Conservation (phyloP, 2,113 vertebrate species). For the Epinephelus moara region DNA sequence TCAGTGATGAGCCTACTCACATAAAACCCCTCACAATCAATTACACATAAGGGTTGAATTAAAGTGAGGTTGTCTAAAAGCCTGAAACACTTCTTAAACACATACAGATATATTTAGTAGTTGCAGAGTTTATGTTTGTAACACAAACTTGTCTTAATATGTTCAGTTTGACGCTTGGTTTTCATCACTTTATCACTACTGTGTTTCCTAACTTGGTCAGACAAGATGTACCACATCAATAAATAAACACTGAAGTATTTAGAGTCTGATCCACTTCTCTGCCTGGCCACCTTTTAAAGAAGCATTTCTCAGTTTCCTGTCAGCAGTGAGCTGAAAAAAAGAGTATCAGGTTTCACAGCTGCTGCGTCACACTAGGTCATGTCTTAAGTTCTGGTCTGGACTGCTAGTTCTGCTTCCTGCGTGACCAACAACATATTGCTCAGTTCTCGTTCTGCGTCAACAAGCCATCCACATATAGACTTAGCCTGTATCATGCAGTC, state of each 20-base stretch:
- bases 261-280: background rate
- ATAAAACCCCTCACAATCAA: slow-evolving; percentile 4
- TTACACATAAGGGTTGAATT: slow-evolving; percentile 18
- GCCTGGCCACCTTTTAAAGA: background rate
- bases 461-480: background rate
- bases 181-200: background rate
- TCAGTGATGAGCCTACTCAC: background rate
- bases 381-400: background rate
- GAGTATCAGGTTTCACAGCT: background rate
- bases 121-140: slow-evolving; percentile 1
- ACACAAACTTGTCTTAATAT: background rate
- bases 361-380: background rate
- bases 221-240: background rate
- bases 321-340: background rate
- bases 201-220: background rate
- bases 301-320: background rate
- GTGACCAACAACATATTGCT: slow-evolving; percentile 14
- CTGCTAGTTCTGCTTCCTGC: slow-evolving; percentile 18
- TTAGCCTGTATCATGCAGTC: background rate
- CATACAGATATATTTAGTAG: background rate
- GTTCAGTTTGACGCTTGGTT: background rate
- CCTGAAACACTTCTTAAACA: background rate
- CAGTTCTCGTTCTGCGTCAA: background rate
- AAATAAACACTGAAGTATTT: background rate
- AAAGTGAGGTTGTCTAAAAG: background rate